Evolutionary conservation across 2,797 vertebrate genomes (phyloP).

Genomic region (Tragopan temminckii): DNA sequence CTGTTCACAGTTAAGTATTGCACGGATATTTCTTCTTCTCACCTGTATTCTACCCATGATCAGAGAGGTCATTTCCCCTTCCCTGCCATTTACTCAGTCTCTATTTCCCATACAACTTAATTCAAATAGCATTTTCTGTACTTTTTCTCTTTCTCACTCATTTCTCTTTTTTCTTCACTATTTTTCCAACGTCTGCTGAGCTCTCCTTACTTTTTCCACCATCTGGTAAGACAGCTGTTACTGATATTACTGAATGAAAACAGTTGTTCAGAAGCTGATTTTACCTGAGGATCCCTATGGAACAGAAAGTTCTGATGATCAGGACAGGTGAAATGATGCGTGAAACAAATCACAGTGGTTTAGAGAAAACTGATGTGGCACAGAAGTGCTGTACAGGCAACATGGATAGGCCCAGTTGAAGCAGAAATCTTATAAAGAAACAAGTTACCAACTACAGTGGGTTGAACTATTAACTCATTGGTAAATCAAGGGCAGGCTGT

Average conservation of each 20-base stretch:
- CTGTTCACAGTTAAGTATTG: not conserved
- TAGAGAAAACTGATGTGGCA: not conserved
- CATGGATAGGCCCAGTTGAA: fast-evolving
- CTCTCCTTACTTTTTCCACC: slow-evolving; percentile 21
- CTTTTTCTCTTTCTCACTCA: not conserved
- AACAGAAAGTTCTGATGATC: not conserved
- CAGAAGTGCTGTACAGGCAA: fast-evolving
- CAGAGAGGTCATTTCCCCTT: not conserved
- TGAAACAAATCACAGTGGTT: not conserved
- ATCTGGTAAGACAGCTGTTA: slow-evolving; percentile 40
- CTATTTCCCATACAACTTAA: not conserved
- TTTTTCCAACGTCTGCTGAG: slow-evolving; percentile 32
- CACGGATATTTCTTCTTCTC: not conserved
- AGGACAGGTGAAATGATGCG: not conserved
- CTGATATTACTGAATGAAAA: slow-evolving; percentile 7
- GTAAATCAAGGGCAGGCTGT: not conserved
- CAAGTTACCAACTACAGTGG: not conserved
- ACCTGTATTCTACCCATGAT: not conserved
- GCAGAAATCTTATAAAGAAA: not conserved
- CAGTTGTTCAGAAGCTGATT: slow-evolving; percentile 2
- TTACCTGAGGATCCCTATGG: not conserved
- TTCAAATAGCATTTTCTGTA: not conserved
- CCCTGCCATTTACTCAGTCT: not conserved
- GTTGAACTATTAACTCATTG: not conserved
- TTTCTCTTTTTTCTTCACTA: not conserved